Percentiles rank a stretch among this genome's conserved stretches.
Evolutionary conservation across 2,888 invertebrate species (phyloP).

Genomic region (Hydraecia micacea): DNA sequence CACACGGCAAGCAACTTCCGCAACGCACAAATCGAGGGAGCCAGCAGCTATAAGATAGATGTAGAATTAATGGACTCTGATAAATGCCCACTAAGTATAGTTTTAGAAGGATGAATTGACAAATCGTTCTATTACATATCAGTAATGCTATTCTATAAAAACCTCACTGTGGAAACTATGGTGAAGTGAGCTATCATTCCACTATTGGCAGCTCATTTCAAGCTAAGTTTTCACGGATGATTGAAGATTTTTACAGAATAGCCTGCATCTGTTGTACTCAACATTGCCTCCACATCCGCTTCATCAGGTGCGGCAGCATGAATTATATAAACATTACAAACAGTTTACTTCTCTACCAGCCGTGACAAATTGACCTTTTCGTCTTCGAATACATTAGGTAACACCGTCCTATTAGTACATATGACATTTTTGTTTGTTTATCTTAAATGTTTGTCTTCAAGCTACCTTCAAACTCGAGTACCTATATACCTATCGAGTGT

Average conservation of each 20-base stretch:
- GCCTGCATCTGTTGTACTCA: neutral
- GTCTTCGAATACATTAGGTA: conserved; percentile 51
- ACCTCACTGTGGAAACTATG: neutral
- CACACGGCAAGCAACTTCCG: no score
- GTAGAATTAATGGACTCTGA: no score
- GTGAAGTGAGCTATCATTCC: neutral
- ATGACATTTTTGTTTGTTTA: conserved; percentile 59
- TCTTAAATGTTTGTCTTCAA: conserved; percentile 50
- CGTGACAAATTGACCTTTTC: conserved; percentile 59
- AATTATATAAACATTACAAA: conserved; percentile 34
- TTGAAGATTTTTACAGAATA: neutral
- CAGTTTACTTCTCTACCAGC: conserved; percentile 33
- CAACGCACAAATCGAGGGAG: no score
- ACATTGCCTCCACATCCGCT: conserved; percentile 6
- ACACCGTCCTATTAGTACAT: conserved; percentile 54
- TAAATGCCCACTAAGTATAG: neutral
- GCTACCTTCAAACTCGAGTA: conserved; percentile 55
- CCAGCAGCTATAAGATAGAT: no score
- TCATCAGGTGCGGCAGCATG: neutral
- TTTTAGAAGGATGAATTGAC: neutral
- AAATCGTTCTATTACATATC: neutral
- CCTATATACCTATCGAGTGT: conserved; percentile 35
- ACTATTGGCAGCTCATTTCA: neutral
- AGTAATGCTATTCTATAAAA: neutral
- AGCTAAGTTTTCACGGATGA: neutral